A percentile compares a stretch with the other conserved stretches of the same genome.
Conservation (phyloP, 1,140 invertebrate species). For the Cheumatopsyche charites region DNA sequence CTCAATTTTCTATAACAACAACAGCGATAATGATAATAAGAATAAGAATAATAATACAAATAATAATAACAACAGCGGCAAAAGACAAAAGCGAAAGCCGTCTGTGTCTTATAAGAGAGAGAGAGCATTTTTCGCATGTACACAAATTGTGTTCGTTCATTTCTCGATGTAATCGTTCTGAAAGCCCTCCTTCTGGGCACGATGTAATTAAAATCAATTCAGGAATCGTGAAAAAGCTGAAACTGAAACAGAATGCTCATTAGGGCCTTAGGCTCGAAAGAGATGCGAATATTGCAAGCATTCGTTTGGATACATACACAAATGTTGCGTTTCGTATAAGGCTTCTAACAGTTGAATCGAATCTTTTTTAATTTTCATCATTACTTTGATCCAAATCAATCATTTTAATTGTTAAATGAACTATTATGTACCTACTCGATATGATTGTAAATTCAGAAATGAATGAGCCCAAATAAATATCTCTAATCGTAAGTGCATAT, state of each 20-base stretch:
- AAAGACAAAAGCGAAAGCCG: neutral
- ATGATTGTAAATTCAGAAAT: too few species aligned
- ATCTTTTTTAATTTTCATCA: neutral
- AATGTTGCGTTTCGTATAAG: neutral
- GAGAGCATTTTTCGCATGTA: neutral
- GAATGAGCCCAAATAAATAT: too few species aligned
- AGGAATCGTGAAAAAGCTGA: constrained; percentile 9
- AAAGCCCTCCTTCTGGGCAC: constrained; percentile 1
- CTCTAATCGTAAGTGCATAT: too few species aligned
- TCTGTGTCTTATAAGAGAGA: neutral
- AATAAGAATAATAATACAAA: neutral
- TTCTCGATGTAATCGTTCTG: neutral
- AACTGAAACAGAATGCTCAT: neutral
- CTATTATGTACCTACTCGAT: too few species aligned
- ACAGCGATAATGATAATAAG: too few species aligned
- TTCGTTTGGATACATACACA: neutral
- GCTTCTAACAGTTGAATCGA: neutral
- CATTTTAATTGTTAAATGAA: too few species aligned
- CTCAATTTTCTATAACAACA: too few species aligned
- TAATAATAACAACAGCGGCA: neutral
- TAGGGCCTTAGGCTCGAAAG: neutral
- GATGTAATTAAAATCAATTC: constrained; percentile 28
- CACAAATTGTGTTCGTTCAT: too few species aligned
- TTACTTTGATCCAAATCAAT: too few species aligned
- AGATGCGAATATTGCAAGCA: neutral